Evolutionary conservation across 2,888 invertebrate species (phyloP), one percentile per base, ranked within the genome.

Genomic region (Cheilosia impressa): DNA sequence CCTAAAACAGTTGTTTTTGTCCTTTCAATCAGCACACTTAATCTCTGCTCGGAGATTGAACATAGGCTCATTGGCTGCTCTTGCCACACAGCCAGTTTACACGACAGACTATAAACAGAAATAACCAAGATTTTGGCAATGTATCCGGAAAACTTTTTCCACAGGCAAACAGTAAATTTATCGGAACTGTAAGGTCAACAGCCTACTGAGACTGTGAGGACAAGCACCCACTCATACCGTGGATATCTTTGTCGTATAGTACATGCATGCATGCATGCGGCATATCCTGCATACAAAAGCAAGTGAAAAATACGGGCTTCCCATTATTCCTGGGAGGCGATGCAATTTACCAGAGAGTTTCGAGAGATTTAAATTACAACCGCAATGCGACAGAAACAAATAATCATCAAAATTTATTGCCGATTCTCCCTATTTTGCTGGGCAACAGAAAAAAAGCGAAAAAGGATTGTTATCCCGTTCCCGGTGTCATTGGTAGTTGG

Each of bases 301-400:
- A 71, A 41, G 27, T 5, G 63, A 73, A 60, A 79, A 80, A 80
- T 75, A 84, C 75, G 68, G 73, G 45, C 1, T 10, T 69, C 60
- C 43, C 45, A 63, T 53, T 55, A 62, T 27, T 58, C 27, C 72
- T 63, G 50, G 62, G 13, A 65, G 69, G 71, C 50, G 76, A 76
- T 81, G 81, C 85, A 85, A 85, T 85, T 85, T 81, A 72, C 76
- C 57, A 68, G 81, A 81, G 81, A 81, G 68, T 77, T 85, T 69
- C 41, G 45, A 76, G 63, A 76, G 85, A 85, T 84, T 76, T 82
- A 87, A 85, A 79, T 87, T 88, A 87, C 87, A 87, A 83, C 88
- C 88, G 88, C 88, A 88, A 84, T 88, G 88, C 88, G 88, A 88
- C 88, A 88, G 87, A 81, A 77, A 85, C 85, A 81, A 85, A 85